Evolutionary conservation across 1,140 invertebrate species (phyloP).

Genomic region (Drosophila ficusphila): DNA sequence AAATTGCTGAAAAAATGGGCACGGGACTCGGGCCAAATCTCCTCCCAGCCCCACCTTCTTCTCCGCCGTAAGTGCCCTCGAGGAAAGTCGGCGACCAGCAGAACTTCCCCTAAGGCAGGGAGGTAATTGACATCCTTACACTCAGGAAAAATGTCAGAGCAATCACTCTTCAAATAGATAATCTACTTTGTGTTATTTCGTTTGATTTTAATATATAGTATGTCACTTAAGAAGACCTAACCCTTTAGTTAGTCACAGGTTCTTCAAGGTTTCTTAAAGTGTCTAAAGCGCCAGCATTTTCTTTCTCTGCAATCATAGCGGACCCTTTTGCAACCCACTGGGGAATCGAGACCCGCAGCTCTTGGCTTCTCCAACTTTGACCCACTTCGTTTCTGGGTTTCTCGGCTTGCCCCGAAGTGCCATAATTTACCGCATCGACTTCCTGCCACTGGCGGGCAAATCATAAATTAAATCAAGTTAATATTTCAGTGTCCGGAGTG

Average conservation of each 20-base stretch:
- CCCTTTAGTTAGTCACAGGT: no score
- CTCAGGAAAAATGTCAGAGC: not conserved
- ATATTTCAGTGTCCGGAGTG: conserved; percentile 77
- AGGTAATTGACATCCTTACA: not conserved
- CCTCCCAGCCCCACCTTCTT: conserved; percentile 12
- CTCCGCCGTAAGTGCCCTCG: conserved; percentile 48
- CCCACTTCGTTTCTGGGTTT: conserved; percentile 23
- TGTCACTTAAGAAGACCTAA: no score
- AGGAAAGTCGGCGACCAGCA: conserved; percentile 47
- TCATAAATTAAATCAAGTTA: conserved; percentile 83
- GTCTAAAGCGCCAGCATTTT: no score
- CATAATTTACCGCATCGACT: conserved; percentile 47
- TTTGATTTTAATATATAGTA: no score
- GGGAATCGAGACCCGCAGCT: not conserved
- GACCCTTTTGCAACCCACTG: not conserved
- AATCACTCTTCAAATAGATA: no score
- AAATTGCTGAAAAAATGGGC: conserved; percentile 30
- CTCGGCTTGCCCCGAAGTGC: conserved; percentile 1
- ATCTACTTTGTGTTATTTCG: no score
- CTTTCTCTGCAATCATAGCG: not conserved
- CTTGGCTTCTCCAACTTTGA: conserved; percentile 34
- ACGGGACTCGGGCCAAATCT: conserved; percentile 23
- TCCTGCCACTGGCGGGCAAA: conserved; percentile 57
- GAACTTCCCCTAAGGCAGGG: not conserved
- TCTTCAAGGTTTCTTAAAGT: no score